Evolutionary conservation across 2,888 invertebrate species (phyloP).

Genomic region (Argynnis bischoffii): DNA sequence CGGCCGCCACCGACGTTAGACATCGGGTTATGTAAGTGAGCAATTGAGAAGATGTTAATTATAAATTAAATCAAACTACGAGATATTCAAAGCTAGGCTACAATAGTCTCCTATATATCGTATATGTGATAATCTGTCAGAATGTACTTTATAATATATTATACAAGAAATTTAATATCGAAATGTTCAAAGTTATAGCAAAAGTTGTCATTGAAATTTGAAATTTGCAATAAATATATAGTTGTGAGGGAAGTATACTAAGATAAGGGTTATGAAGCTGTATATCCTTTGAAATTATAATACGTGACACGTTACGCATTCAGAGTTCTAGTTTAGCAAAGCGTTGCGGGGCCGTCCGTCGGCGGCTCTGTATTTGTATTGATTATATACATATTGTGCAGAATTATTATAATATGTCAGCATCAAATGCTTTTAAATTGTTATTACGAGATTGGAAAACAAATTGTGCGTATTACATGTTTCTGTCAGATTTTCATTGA

Average conservation of each 20-base stretch:
- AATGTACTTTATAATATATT: not conserved
- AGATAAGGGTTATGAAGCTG: no score
- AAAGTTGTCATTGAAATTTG: slow-evolving; percentile 3
- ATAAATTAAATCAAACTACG: not conserved
- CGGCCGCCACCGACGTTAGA: not conserved
- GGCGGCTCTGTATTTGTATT: no score
- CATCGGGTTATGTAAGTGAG: slow-evolving; percentile 8
- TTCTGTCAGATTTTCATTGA: no score
- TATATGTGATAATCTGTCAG: not conserved
- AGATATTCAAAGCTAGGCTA: not conserved
- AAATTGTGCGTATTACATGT: not conserved
- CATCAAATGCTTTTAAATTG: slow-evolving; percentile 14
- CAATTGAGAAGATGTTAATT: slow-evolving; percentile 4
- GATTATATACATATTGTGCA: not conserved
- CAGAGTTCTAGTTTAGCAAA: no score
- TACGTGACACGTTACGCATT: no score
- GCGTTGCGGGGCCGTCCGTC: no score
- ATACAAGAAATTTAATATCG: slow-evolving; percentile 14
- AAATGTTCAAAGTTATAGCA: slow-evolving; percentile 16
- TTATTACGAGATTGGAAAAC: not conserved
- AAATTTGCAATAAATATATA: slow-evolving; percentile 17
- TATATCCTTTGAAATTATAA: no score
- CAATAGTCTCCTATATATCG: not conserved
- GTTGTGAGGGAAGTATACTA: not conserved
- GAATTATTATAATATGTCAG: slow-evolving; percentile 3